Percentiles rank a stretch among this genome's conserved stretches.
phyloP scores from a whole-genome alignment of 2,888 invertebrate genomes.

The Piscicola geometra region DNA sequence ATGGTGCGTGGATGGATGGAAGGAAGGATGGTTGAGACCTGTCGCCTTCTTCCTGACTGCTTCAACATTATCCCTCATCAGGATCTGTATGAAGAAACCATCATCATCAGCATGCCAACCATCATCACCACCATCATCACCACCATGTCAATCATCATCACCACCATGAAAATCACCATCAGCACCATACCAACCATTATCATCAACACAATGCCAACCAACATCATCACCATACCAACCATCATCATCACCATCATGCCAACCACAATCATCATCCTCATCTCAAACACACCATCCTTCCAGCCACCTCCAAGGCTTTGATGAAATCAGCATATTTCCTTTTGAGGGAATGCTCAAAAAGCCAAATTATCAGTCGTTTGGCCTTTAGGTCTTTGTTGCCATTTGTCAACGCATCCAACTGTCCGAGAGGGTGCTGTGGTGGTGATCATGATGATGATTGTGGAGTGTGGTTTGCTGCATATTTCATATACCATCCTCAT shows the following conservation, averaged over 20 bases:
- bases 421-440: slow-evolving; percentile 53
- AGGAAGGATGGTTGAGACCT: too few species aligned
- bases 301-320: slow-evolving; percentile 63
- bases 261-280: too few species aligned
- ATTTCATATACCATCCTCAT: neutral
- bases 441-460: too few species aligned
- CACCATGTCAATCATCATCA: neutral
- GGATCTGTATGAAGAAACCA: slow-evolving; percentile 51
- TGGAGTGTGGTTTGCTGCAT: too few species aligned
- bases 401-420: slow-evolving; percentile 57
- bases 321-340: slow-evolving; percentile 70
- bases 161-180: too few species aligned
- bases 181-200: too few species aligned
- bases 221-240: too few species aligned
- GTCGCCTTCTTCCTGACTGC: slow-evolving; percentile 76
- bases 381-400: slow-evolving; percentile 60
- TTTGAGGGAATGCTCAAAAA: slow-evolving; percentile 82
- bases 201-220: too few species aligned
- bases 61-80: slow-evolving; percentile 74
- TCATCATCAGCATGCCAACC: too few species aligned
- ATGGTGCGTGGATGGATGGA: too few species aligned
- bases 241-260: too few species aligned
- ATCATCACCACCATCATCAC: neutral
- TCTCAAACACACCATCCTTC: too few species aligned
- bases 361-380: slow-evolving; percentile 64